Percentiles rank a stretch among this genome's conserved stretches.
These are phyloP conservation scores for Trachelus tabidus DNA, from an alignment of 2,888 invertebrate species.

Conservation along the genomic window DNA sequence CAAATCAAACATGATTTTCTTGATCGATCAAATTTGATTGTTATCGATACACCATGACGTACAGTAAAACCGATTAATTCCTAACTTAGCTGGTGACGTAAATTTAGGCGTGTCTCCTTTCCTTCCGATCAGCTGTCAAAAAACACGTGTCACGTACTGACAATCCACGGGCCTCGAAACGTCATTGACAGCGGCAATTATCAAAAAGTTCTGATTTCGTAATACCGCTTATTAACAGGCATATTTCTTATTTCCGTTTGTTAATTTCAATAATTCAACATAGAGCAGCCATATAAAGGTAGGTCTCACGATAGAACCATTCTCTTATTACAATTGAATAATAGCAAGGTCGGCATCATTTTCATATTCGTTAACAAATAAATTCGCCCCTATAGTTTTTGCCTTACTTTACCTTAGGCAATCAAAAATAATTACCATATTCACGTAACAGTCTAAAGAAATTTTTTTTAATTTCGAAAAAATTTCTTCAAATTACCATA, in stretches of 20 bases:
- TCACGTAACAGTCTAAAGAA: background rate
- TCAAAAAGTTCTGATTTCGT: background rate
- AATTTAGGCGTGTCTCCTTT: background rate
- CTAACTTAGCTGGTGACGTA: background rate
- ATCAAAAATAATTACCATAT: background rate
- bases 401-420: background rate
- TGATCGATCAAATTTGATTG: background rate
- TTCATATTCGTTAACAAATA: slow-evolving; percentile 1
- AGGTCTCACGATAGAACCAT: background rate
- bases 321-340: background rate
- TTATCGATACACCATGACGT: background rate
- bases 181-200: background rate
- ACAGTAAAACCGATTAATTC: background rate
- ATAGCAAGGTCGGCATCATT: background rate
- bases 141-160: background rate
- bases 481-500: background rate
- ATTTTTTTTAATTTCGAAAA: background rate
- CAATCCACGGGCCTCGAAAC: background rate
- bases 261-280: background rate
- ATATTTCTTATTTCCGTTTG: background rate
- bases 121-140: background rate
- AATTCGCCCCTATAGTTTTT: background rate
- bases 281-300: background rate
- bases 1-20: too few relatives aligned
- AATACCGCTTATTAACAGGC: background rate